Evolutionary conservation across 2,113 vertebrate species (phyloP).

Genomic region (Ptilorrhoa leucosticta): DNA sequence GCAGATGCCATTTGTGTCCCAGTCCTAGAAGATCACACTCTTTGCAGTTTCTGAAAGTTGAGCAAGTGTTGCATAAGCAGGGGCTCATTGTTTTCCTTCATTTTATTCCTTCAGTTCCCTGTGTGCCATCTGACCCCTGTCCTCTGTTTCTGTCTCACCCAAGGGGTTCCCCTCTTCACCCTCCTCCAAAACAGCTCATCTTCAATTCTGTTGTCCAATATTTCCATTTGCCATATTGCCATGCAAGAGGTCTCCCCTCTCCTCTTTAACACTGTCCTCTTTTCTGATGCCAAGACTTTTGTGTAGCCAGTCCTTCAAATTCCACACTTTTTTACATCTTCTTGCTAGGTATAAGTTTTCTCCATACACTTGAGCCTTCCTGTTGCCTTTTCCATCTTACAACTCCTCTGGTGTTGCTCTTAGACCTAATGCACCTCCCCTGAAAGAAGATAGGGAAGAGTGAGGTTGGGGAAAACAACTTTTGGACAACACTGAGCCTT

Average conservation of each 20-base stretch:
- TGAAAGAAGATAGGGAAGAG: background rate
- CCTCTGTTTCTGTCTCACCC: background rate
- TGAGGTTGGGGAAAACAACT: background rate
- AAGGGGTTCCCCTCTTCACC: background rate
- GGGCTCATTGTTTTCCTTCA: background rate
- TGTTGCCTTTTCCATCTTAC: background rate
- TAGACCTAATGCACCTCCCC: background rate
- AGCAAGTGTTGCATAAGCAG: background rate
- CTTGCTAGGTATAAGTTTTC: background rate
- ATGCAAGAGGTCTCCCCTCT: background rate
- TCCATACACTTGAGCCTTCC: background rate
- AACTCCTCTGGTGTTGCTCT: background rate
- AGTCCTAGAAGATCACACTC: background rate
- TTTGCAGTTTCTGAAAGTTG: background rate
- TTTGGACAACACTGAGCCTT: background rate
- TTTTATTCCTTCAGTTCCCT: background rate
- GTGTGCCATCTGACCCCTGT: accelerated
- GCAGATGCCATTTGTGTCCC: background rate
- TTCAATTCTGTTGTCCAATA: background rate
- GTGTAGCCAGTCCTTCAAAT: background rate
- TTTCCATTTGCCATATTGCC: background rate
- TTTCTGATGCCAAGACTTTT: background rate
- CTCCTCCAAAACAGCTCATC: background rate
- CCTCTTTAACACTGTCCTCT: background rate
- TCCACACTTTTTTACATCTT: background rate